Base-by-base conservation (phyloP, 2,888 invertebrate species). In the Mechanitis mazaeus region DNA sequence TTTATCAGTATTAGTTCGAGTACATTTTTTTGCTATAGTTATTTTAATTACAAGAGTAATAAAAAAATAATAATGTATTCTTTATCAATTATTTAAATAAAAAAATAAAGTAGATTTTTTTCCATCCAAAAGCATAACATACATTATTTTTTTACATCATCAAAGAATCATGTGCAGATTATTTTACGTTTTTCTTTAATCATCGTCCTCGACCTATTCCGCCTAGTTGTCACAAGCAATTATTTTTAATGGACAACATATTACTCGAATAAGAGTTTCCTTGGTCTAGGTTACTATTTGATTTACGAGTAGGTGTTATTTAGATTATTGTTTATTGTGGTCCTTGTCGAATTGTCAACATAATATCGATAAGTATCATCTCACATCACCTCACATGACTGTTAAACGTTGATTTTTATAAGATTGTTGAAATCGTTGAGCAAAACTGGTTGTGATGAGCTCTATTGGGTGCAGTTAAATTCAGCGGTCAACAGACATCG, bases 331-430 rank as follows among this genome's bases (percentile, higher is more conserved):
- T 55, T 58, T 42, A 54, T 68, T 64, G 60, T 46, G 46, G 54
- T 61, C 59, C 63, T 57, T 65, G 61, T 58, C 35, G 38, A 56
- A 54, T 60, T 46, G 62, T 20, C 42, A 6, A 31, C 58, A 31
- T 42, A 53, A 59, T 57, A 35, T 60, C 63, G 58, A 65, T 56
- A 57, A 63, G 59, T 68, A 66, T 66, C 71, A 73, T 71, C 76
- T 80, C 79, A 78, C 78, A 66, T 66, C 71, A 73, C 70, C 76
- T 80, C 79, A 78, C 78, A 78, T 79, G 79, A 78, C 66, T 61
- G 46, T 28, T 58, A 45, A 55, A 57, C 46, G 62, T 57, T 64
- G 46, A 56, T 71, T 69, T 69, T 67, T 58, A 61, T 71, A 62
- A 65, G 66, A 66, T 69, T 20, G 20, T 20, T 68, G 70, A 56